phyloP scores from a whole-genome alignment of 2,888 invertebrate genomes.

The Tetanocera ferruginea region DNA sequence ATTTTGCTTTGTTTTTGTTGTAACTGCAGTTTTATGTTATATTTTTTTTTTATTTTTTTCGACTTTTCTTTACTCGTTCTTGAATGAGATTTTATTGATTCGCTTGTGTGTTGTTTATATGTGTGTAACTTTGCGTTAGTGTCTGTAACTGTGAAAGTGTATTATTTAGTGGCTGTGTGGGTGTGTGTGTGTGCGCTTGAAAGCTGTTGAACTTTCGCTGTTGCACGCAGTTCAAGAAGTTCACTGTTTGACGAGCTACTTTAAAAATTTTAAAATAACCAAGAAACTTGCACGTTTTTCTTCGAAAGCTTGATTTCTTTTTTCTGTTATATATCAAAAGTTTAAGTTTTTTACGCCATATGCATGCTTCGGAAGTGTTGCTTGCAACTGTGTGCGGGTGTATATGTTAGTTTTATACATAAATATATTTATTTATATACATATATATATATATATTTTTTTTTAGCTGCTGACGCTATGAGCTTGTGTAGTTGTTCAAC shows the following conservation, averaged over 20 bases:
- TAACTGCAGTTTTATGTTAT: constrained; percentile 29
- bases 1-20: constrained; percentile 53
- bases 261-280: neutral
- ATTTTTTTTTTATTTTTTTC: constrained; percentile 37
- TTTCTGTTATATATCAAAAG: neutral
- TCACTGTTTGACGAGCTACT: neutral
- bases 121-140: constrained; percentile 22
- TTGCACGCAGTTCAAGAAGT: constrained; percentile 11
- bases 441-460: constrained; percentile 24
- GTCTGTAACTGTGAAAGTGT: constrained; percentile 25
- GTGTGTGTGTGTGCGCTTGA: neutral
- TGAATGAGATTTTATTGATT: constrained; percentile 17
- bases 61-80: neutral
- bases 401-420: constrained; percentile 26
- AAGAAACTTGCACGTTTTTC: neutral
- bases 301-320: neutral
- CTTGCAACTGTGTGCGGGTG: constrained; percentile 3
- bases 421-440: constrained; percentile 29
- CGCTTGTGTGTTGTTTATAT: constrained; percentile 31
- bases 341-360: neutral
- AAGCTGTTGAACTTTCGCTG: constrained; percentile 33
- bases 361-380: neutral
- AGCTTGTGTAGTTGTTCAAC: constrained; percentile 62
- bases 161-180: constrained; percentile 21
- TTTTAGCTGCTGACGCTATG: constrained; percentile 19